phyloP scores from a whole-genome alignment of 2,888 invertebrate genomes.

The Plebejus anna region DNA sequence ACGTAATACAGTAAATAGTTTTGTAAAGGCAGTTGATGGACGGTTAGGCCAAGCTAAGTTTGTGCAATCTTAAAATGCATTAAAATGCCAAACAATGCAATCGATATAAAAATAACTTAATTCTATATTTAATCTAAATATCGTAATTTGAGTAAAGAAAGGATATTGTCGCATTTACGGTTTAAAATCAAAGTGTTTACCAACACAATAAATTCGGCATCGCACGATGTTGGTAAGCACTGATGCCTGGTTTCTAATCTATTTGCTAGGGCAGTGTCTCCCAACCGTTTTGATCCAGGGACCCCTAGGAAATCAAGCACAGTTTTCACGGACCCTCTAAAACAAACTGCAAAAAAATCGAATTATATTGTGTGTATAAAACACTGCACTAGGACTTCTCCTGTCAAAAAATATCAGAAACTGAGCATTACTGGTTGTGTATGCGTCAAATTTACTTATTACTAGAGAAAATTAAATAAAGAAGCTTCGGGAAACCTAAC shows the following conservation, averaged over 20 bases:
- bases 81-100: slow-evolving; percentile 41
- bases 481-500: slow-evolving; percentile 41
- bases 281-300: too few species aligned
- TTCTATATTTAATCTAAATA: slow-evolving; percentile 39
- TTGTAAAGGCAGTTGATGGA: slow-evolving; percentile 48
- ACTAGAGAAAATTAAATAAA: slow-evolving; percentile 1
- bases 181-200: background rate
- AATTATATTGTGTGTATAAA: too few species aligned
- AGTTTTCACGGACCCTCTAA: too few species aligned
- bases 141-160: slow-evolving; percentile 32
- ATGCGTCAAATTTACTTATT: background rate
- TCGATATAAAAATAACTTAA: slow-evolving; percentile 43
- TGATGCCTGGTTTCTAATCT: background rate
- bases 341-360: too few species aligned
- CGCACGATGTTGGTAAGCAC: background rate
- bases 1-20: background rate
- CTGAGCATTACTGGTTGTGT: background rate
- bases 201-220: too few species aligned
- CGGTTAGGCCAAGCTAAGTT: slow-evolving; percentile 54
- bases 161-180: background rate
- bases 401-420: background rate
- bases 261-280: too few species aligned
- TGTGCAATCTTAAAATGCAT: slow-evolving; percentile 48
- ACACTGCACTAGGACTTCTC: too few species aligned
- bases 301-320: too few species aligned